Evolutionary conservation across 2,888 invertebrate genomes (phyloP).

Genomic region (Perdita meconis): DNA sequence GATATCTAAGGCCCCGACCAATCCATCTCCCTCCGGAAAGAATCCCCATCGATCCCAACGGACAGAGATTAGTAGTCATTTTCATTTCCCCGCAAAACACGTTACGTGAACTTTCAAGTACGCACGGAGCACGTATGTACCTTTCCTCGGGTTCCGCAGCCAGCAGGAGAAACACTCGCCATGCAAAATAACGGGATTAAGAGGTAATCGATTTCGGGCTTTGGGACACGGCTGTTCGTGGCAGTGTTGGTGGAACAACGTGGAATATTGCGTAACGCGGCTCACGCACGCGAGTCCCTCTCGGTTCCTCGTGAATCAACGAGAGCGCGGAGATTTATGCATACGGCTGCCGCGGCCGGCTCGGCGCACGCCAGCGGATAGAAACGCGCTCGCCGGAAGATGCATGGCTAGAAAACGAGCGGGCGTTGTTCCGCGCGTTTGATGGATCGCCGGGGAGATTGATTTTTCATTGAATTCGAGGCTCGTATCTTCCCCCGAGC

Average conservation of each 20-base stretch:
- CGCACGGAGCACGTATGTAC: not conserved
- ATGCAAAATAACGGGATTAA: constrained; percentile 53
- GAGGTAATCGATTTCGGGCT: constrained; percentile 63
- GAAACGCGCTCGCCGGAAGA: constrained; percentile 41
- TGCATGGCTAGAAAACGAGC: constrained; percentile 42
- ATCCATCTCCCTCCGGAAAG: too few relatives aligned
- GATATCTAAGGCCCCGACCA: too few relatives aligned
- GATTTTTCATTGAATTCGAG: constrained; percentile 50
- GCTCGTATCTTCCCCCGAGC: constrained; percentile 16
- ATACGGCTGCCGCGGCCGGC: constrained; percentile 38
- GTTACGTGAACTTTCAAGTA: constrained; percentile 25
- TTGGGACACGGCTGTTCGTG: constrained; percentile 22
- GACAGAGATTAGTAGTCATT: too few relatives aligned
- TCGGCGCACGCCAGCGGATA: constrained; percentile 41
- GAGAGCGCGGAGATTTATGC: constrained; percentile 61
- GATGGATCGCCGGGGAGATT: constrained; percentile 44
- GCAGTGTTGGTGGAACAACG: constrained; percentile 25
- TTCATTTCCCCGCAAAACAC: not conserved
- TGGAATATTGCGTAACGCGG: constrained; percentile 53
- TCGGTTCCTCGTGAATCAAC: constrained; percentile 62
- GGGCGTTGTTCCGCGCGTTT: constrained; percentile 27
- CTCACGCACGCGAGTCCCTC: constrained; percentile 37
- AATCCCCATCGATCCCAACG: too few relatives aligned
- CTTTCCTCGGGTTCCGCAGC: not conserved
- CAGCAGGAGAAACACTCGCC: constrained; percentile 10